Evolutionary conservation across 1,140 invertebrate species (phyloP).

Genomic region (Drosophila simulans): DNA sequence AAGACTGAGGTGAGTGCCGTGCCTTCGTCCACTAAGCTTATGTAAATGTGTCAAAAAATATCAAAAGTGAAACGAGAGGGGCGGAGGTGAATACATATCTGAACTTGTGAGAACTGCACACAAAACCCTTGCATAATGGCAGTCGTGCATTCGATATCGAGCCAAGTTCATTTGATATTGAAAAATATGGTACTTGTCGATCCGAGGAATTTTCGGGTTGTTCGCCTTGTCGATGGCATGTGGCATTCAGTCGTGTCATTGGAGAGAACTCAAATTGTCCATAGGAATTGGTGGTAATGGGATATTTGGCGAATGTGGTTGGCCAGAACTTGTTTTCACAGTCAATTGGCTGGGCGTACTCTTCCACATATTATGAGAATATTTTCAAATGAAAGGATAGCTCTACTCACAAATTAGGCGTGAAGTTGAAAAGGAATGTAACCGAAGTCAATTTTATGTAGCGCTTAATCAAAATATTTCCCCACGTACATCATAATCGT

Average conservation of each 20-base stretch:
- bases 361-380: not conserved
- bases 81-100: conserved; percentile 14
- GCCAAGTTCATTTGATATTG: conserved; percentile 44
- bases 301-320: conserved; percentile 11
- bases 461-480: conserved; percentile 68
- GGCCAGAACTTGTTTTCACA: not conserved
- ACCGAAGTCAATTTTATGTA: not conserved
- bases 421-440: not conserved
- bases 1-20: conserved; percentile 81
- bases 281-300: conserved; percentile 30
- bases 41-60: conserved; percentile 61
- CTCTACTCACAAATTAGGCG: not conserved
- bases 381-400: no score
- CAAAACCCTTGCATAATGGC: conserved; percentile 61
- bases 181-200: conserved; percentile 6
- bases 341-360: conserved; percentile 1
- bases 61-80: not conserved
- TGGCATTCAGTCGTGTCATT: conserved; percentile 27
- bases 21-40: conserved; percentile 59
- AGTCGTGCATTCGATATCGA: conserved; percentile 40
- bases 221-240: conserved; percentile 42
- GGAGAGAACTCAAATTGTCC: conserved; percentile 18
- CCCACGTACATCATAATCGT: conserved; percentile 72
- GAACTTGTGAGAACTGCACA: conserved; percentile 65
- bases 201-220: conserved; percentile 12